phyloP scores from a whole-genome alignment of 2,888 invertebrate species.

The Monopis laevigella region DNA sequence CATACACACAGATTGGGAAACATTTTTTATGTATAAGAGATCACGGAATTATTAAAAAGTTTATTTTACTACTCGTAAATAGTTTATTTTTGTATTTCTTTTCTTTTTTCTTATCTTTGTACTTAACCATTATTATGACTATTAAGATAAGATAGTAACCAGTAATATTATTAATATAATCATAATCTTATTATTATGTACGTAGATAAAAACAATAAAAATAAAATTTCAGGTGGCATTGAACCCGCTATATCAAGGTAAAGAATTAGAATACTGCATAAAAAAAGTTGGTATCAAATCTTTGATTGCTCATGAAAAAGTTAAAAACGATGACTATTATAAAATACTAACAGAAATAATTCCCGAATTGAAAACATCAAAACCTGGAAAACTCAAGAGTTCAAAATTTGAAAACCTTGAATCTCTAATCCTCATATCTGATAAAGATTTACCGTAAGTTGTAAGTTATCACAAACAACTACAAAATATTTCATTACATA shows the following conservation, averaged over 20 bases:
- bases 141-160: too few relatives aligned
- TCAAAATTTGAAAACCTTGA: constrained; percentile 54
- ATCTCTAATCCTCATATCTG: constrained; percentile 65
- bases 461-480: neutral
- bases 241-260: constrained; percentile 77
- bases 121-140: too few relatives aligned
- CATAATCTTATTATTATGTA: too few relatives aligned
- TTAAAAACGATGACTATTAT: constrained; percentile 74
- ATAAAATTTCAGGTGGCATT: constrained; percentile 69
- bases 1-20: too few relatives aligned
- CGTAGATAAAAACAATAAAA: too few relatives aligned
- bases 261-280: constrained; percentile 77
- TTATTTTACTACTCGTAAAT: too few relatives aligned
- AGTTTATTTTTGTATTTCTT: too few relatives aligned
- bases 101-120: too few relatives aligned
- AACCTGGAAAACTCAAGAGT: constrained; percentile 51
- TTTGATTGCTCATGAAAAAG: constrained; percentile 70
- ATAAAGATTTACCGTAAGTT: constrained; percentile 38
- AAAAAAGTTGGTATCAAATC: constrained; percentile 76
- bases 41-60: too few relatives aligned
- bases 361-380: constrained; percentile 59
- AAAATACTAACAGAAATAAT: constrained; percentile 67
- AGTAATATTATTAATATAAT: too few relatives aligned
- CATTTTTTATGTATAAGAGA: too few relatives aligned
- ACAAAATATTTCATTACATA: neutral